Conservation (phyloP, 2,888 invertebrate genomes). For the Sesia apiformis region DNA sequence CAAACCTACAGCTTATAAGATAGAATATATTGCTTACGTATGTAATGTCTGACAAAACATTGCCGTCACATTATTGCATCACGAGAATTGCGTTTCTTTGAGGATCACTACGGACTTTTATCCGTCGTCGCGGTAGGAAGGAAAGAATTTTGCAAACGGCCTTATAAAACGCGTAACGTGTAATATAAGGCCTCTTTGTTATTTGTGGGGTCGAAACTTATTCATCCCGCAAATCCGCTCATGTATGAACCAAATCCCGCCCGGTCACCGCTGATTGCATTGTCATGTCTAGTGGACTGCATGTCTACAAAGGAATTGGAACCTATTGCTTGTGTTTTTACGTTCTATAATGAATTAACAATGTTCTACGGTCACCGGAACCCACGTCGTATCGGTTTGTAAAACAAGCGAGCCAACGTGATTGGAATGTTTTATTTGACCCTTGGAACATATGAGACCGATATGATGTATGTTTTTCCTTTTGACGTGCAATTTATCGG, state of each 20-base stretch:
- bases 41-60: too few species aligned
- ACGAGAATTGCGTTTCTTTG: neutral
- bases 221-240: constrained; percentile 73
- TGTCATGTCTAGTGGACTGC: constrained; percentile 63
- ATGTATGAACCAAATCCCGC: constrained; percentile 73
- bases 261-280: constrained; percentile 74
- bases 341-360: constrained; percentile 17
- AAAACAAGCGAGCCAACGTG: constrained; percentile 71
- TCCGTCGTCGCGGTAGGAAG: constrained; percentile 14
- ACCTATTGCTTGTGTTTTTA: constrained; percentile 16
- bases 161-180: constrained; percentile 61
- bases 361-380: constrained; percentile 23
- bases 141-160: constrained; percentile 59
- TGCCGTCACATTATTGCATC: too few species aligned
- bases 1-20: too few species aligned
- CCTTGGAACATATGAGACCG: constrained; percentile 67
- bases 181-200: constrained; percentile 63
- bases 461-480: constrained; percentile 66
- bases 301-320: constrained; percentile 13
- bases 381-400: constrained; percentile 68
- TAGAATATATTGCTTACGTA: too few species aligned
- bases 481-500: constrained; percentile 54
- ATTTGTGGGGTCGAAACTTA: constrained; percentile 73
- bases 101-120: neutral
- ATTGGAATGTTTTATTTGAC: constrained; percentile 69